phyloP scores from a whole-genome alignment of 1,140 invertebrate genomes.

The Zaprionus tsacasi region DNA sequence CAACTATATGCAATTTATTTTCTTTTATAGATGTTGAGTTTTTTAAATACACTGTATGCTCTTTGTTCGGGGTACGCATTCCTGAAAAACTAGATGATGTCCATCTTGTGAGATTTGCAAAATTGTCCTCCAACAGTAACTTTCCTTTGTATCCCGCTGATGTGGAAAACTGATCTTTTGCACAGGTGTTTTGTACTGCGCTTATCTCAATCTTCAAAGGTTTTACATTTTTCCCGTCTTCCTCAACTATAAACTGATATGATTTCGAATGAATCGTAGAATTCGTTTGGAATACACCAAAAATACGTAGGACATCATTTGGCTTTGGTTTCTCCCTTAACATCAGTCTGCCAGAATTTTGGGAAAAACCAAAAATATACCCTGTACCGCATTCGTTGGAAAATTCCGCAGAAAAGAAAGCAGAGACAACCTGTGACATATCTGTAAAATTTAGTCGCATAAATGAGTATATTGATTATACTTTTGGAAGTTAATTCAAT shows the following conservation, averaged over 20 bases:
- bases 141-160: background rate
- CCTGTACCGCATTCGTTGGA: background rate
- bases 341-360: background rate
- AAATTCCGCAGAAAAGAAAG: slow-evolving; percentile 17
- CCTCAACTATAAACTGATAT: slow-evolving; percentile 9
- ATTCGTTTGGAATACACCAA: slow-evolving; percentile 6
- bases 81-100: background rate
- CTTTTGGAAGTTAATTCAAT: too few species aligned
- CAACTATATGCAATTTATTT: slow-evolving; percentile 34
- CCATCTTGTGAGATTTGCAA: slow-evolving; percentile 21
- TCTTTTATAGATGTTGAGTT: slow-evolving; percentile 18
- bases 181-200: background rate
- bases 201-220: background rate
- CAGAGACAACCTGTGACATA: slow-evolving; percentile 15
- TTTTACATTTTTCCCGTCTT: background rate
- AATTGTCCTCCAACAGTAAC: slow-evolving; percentile 46
- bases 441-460: background rate
- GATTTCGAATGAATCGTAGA: background rate
- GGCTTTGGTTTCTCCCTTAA: background rate
- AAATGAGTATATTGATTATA: too few species aligned
- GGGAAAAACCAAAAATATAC: background rate
- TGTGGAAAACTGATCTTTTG: background rate
- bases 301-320: slow-evolving; percentile 10
- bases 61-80: background rate
- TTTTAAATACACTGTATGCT: slow-evolving; percentile 29